Conservation (phyloP, 2,113 vertebrate genomes). For the Polypterus bichir region DNA sequence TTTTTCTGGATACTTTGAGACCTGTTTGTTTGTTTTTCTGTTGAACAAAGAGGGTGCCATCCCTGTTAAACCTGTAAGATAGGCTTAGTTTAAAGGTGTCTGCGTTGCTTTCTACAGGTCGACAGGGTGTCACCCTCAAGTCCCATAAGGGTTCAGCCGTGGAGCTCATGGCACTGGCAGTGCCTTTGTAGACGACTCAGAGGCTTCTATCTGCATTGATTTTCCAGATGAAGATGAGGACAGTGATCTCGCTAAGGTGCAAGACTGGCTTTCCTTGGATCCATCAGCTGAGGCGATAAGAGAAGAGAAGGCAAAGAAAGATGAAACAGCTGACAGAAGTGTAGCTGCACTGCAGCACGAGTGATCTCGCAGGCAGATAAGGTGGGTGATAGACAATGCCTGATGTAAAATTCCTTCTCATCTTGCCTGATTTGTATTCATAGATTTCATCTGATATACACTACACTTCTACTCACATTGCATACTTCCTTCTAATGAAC, state of each 20-base stretch:
- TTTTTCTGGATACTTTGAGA: no score
- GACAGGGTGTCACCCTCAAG: conserved; percentile 24
- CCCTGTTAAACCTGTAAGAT: no score
- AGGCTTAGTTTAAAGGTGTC: no score
- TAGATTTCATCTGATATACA: conserved; percentile 47
- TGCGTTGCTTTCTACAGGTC: conserved; percentile 15
- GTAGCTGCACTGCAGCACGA: conserved; percentile 26
- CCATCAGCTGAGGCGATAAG: conserved; percentile 24
- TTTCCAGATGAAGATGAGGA: conserved; percentile 8
- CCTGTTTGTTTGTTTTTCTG: no score
- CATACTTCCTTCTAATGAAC: conserved; percentile 38
- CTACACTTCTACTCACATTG: conserved; percentile 39
- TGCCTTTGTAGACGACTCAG: conserved; percentile 20
- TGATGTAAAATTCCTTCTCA: conserved; percentile 63
- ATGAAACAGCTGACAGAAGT: conserved; percentile 45
- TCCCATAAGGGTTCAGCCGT: conserved; percentile 13
- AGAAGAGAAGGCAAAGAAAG: conserved; percentile 28
- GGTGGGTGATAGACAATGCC: conserved; percentile 64
- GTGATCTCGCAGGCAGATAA: conserved; percentile 54
- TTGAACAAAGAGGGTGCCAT: no score
- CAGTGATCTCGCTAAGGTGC: conserved; percentile 21
- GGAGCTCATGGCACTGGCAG: conserved; percentile 6
- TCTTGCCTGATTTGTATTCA: conserved; percentile 62
- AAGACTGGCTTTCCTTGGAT: conserved; percentile 33
- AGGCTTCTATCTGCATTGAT: conserved; percentile 13